Evolutionary conservation across 2,888 invertebrate genomes (phyloP).

Genomic region (Epiperipatus broadwayi): DNA sequence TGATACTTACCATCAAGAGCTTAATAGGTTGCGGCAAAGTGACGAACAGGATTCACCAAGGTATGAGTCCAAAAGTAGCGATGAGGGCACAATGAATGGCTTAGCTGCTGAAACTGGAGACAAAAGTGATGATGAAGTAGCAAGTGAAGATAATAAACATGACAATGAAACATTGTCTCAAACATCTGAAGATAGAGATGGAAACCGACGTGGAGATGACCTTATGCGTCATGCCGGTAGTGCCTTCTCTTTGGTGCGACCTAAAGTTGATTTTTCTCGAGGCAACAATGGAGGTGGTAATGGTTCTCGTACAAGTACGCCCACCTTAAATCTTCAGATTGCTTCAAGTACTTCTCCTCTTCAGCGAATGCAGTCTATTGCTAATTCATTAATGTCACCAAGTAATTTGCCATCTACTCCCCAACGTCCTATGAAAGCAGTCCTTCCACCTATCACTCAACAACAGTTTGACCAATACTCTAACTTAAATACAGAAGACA

Average conservation of each 20-base stretch:
- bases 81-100: too few relatives aligned
- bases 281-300: neutral
- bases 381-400: conserved; percentile 70
- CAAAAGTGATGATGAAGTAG: too few relatives aligned
- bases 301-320: conserved; percentile 37
- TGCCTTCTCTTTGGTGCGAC: conserved; percentile 66
- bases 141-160: too few relatives aligned
- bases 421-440: conserved; percentile 80
- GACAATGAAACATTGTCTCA: too few relatives aligned
- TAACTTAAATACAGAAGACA: conserved; percentile 92
- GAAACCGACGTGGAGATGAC: conserved; percentile 16
- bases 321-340: conserved; percentile 55
- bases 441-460: conserved; percentile 91
- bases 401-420: conserved; percentile 47
- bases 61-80: too few relatives aligned
- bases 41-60: too few relatives aligned
- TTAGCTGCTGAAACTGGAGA: too few relatives aligned
- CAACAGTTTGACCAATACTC: conserved; percentile 97
- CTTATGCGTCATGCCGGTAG: conserved; percentile 26
- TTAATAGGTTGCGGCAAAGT: conserved; percentile 54
- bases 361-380: conserved; percentile 93
- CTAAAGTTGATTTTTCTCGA: conserved; percentile 48
- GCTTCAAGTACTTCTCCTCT: conserved; percentile 67
- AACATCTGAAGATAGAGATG: too few relatives aligned
- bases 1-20: conserved; percentile 78